Base-by-base conservation (phyloP, 2,888 invertebrate species). In the Morpho achilles region DNA sequence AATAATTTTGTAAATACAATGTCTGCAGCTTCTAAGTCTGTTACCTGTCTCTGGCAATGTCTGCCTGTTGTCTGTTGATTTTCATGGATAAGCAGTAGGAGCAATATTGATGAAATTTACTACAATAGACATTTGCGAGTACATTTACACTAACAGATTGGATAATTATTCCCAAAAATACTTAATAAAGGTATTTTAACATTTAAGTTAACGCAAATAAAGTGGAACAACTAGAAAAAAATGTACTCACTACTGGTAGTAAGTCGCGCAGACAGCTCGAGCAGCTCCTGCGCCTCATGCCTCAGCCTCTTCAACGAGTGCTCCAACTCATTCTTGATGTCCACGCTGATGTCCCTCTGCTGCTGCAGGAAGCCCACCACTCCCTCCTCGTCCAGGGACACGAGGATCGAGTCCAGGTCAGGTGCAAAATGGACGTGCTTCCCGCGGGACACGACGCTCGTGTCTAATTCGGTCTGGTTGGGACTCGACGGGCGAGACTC, bases 371-470 rank as follows among this genome's bases (percentile, higher is more conserved):
- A 92, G 50, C 91, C 91, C 43, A 91, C 81, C 8, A 93, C 81
- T 32, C 91, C 91, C 8, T 92, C 92, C 71, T 92, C 91, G 62
- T 95, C 94, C 49, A 94, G 91, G 53, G 92, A 91, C 56, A 91
- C 91, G 59, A 93, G 82, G 58, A 93, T 86, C 53, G 87, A 92
- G 68, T 83, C 87, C 47, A 95, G 91, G 75, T 94, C 93, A 0
- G 96, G 96, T 10, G 94, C 94, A 71, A 95, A 93, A 74, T 95
- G 95, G 47, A 95, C 93, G 67, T 93, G 91, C 65, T 91, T 92
- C 42, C 82, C 68, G 9, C 79, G 75, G 0, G 81, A 73, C 53
- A 83, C 73, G 2, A 66, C 60, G 66, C 82, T 82, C 9, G 70
- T 62, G 72, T 83, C 75, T 55, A 76, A 64, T 8, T 70, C 65